These are phyloP conservation scores for Aphidius colemani DNA, from an alignment of 2,888 invertebrate species.

Conservation along the genomic window DNA sequence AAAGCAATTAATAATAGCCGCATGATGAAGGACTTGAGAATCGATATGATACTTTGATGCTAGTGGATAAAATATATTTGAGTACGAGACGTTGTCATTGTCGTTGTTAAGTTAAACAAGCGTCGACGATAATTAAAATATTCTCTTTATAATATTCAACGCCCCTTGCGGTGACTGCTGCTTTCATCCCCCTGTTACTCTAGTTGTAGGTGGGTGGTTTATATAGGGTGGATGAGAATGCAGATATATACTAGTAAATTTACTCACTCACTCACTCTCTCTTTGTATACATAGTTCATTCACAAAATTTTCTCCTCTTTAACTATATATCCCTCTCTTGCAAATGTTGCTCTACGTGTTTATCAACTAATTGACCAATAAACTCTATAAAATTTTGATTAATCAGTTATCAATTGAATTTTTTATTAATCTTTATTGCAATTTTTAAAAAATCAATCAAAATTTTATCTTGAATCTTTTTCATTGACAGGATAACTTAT, in stretches of 20 bases:
- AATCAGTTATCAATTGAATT: conserved; percentile 53
- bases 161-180: conserved; percentile 20
- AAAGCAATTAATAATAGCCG: too few species aligned
- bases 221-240: too few species aligned
- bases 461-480: background rate
- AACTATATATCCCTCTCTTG: conserved; percentile 24
- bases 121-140: conserved; percentile 57
- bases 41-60: background rate
- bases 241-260: too few species aligned
- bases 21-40: background rate
- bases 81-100: too few species aligned
- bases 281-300: background rate
- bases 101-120: too few species aligned
- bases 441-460: conserved; percentile 27
- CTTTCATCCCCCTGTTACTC: background rate
- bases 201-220: conserved; percentile 18
- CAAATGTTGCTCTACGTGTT: conserved; percentile 55
- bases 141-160: conserved; percentile 42
- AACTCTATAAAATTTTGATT: conserved; percentile 54
- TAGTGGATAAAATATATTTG: background rate
- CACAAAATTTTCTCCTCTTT: conserved; percentile 1
- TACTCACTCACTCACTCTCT: too few species aligned
- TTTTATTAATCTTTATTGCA: conserved; percentile 47
- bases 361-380: conserved; percentile 60
- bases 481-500: too few species aligned